Percentiles rank a stretch among this genome's conserved stretches.
phyloP scores from a whole-genome alignment of 2,888 invertebrate species.

The Drosophila acutilabella region DNA sequence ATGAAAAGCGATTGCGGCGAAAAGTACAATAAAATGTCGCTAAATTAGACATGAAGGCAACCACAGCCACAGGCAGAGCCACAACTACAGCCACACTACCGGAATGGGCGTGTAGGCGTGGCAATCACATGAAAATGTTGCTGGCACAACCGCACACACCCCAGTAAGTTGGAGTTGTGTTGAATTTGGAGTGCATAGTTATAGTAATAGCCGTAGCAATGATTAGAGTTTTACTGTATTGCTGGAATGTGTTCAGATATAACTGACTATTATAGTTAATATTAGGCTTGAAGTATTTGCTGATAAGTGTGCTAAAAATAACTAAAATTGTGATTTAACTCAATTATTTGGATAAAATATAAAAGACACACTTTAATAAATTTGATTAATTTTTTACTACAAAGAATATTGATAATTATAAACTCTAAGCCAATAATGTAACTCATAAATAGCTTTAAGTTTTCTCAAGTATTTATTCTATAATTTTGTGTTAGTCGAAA shows the following conservation, averaged over 20 bases:
- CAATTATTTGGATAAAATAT: too few relatives aligned
- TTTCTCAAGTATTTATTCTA: too few relatives aligned
- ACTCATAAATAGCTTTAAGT: too few relatives aligned
- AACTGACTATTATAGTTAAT: conserved; percentile 7
- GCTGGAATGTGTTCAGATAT: background rate
- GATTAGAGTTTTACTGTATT: background rate
- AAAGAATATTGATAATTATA: too few relatives aligned
- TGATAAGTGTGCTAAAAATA: background rate
- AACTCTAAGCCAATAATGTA: too few relatives aligned
- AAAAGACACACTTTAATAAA: too few relatives aligned
- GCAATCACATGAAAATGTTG: conserved; percentile 35
- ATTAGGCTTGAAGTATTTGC: background rate
- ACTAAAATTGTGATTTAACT: too few relatives aligned
- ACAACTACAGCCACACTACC: conserved; percentile 28
- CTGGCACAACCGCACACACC: conserved; percentile 31
- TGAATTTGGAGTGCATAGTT: conserved; percentile 7
- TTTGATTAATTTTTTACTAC: too few relatives aligned
- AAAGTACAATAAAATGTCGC: conserved; percentile 83
- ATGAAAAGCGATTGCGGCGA: conserved; percentile 81
- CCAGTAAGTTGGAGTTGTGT: conserved; percentile 28
- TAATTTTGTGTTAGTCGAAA: too few relatives aligned
- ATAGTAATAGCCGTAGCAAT: background rate
- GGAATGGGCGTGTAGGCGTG: conserved; percentile 19
- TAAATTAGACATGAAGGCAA: conserved; percentile 84
- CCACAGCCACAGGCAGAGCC: conserved; percentile 63